Conservation (phyloP, 2,797 vertebrate species). For the Toxotes lorentzi region DNA sequence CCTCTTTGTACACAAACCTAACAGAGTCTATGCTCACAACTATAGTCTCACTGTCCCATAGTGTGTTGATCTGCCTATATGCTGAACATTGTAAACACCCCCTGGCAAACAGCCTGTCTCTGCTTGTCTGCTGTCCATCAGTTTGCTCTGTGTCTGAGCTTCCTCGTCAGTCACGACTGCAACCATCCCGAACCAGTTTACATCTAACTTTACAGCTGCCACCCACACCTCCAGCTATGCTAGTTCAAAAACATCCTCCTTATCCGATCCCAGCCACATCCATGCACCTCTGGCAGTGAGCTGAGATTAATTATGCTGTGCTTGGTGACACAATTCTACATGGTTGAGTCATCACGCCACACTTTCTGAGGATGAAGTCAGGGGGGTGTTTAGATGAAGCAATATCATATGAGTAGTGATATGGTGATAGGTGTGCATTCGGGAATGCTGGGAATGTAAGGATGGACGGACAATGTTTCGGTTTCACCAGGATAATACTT, state of each 20-base stretch:
- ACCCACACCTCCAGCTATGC: slow-evolving; percentile 24
- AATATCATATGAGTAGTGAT: neutral
- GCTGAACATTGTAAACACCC: slow-evolving; percentile 24
- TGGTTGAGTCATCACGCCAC: neutral
- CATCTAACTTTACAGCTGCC: slow-evolving; percentile 14
- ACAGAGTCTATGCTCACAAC: neutral
- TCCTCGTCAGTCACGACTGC: slow-evolving; percentile 6
- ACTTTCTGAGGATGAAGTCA: slow-evolving; percentile 3
- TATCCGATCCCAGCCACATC: slow-evolving; percentile 6
- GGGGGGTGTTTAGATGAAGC: slow-evolving; percentile 11
- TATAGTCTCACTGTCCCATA: slow-evolving; percentile 20
- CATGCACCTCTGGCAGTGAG: slow-evolving; percentile 8
- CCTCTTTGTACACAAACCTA: neutral
- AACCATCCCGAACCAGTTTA: slow-evolving; percentile 17
- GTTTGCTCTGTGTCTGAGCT: slow-evolving; percentile 14
- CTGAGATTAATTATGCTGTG: slow-evolving; percentile 20
- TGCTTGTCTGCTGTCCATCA: slow-evolving; percentile 32
- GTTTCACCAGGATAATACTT: slow-evolving; percentile 6
- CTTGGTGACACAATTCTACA: slow-evolving; percentile 30
- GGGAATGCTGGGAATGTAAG: slow-evolving; percentile 1
- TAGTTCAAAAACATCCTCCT: slow-evolving; percentile 13
- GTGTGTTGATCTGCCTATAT: neutral
- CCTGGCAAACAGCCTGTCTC: slow-evolving; percentile 26
- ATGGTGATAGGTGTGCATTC: slow-evolving; percentile 7
- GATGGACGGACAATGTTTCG: neutral